Evolutionary conservation across 2,888 invertebrate species (phyloP).

Genomic region (Eupithecia exiguata): DNA sequence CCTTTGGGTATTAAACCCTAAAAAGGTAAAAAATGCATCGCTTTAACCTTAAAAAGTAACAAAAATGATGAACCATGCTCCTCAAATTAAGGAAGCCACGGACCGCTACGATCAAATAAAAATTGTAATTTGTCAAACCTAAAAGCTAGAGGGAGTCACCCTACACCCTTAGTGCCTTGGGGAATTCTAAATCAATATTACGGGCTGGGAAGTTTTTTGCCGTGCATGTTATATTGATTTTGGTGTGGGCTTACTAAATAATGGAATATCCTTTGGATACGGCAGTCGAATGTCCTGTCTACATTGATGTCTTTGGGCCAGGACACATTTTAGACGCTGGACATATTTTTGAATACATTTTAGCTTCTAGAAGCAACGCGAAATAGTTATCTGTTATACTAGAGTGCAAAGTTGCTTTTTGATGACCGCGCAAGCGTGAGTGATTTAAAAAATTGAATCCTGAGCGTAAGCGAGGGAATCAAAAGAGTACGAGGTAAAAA

Average conservation of each 20-base stretch:
- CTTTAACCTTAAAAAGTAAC: neutral
- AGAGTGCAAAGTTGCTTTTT: too few relatives aligned
- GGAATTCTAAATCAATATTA: conserved; percentile 11
- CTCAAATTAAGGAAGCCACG: neutral
- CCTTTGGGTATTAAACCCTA: too few relatives aligned
- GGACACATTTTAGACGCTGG: too few relatives aligned
- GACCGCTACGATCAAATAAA: conserved; percentile 38
- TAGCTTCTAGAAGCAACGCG: too few relatives aligned
- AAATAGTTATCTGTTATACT: too few relatives aligned
- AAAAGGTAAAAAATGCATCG: neutral
- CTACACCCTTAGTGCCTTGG: conserved; percentile 1
- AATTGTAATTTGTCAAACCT: conserved; percentile 36
- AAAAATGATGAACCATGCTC: conserved; percentile 7
- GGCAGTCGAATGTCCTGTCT: neutral
- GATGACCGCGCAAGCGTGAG: too few relatives aligned
- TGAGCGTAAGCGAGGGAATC: too few relatives aligned
- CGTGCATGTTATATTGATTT: neutral
- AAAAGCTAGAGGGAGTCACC: conserved; percentile 2
- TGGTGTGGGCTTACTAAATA: neutral
- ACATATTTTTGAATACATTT: too few relatives aligned
- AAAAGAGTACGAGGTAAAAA: too few relatives aligned
- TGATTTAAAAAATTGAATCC: too few relatives aligned
- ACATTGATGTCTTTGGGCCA: too few relatives aligned
- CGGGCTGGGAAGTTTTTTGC: neutral
- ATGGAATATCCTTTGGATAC: neutral